Conservation (phyloP, 1,140 invertebrate genomes). For the Eueides isabella region DNA sequence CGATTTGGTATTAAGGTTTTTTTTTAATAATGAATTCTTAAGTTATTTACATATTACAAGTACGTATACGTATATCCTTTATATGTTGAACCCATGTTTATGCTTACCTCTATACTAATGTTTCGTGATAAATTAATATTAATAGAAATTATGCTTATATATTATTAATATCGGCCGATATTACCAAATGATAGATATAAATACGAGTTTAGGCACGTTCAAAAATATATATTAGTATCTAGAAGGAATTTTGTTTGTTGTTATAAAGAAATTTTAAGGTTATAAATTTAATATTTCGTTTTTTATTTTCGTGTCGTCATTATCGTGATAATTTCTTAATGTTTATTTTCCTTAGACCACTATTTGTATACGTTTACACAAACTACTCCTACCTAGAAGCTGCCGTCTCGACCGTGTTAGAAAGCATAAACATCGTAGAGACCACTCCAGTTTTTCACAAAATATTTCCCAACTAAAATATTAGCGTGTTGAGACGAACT, state of each 20-base stretch:
- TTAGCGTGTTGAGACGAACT: constrained; percentile 14
- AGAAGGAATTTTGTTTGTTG: too few species aligned
- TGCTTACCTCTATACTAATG: too few species aligned
- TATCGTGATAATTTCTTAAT: not conserved
- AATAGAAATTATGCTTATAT: not conserved
- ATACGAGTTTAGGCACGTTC: not conserved
- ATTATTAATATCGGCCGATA: not conserved
- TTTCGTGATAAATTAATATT: too few species aligned
- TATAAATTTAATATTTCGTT: too few species aligned
- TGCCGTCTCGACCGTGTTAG: constrained; percentile 44
- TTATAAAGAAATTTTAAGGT: too few species aligned
- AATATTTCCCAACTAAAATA: constrained; percentile 45
- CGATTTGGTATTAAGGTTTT: constrained; percentile 14
- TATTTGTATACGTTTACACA: not conserved
- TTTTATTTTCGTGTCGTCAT: too few species aligned
- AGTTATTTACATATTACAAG: not conserved
- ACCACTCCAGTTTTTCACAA: constrained; percentile 44
- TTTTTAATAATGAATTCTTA: not conserved
- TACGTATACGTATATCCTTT: not conserved
- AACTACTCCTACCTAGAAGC: constrained; percentile 1
- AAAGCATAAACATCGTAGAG: constrained; percentile 48
- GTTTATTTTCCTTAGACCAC: not conserved
- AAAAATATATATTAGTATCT: too few species aligned
- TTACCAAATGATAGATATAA: not conserved
- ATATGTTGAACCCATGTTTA: too few species aligned